These are phyloP conservation scores for Hyposoter dolosus DNA, from an alignment of 2,888 invertebrate genomes.

Conservation along the genomic window DNA sequence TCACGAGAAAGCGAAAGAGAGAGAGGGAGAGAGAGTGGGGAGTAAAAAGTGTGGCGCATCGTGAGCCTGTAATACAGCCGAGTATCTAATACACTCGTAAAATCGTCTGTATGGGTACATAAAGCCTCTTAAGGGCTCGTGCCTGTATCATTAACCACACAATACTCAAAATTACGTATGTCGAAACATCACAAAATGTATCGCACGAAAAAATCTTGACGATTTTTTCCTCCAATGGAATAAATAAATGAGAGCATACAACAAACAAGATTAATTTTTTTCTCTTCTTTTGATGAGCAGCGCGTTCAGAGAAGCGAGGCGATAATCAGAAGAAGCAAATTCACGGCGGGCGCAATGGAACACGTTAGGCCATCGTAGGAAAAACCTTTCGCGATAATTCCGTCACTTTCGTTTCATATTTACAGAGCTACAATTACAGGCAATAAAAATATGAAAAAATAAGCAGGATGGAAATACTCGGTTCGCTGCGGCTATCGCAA, in stretches of 20 bases:
- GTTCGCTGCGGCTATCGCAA: background rate
- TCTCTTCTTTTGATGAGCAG: background rate
- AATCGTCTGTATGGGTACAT: conserved; percentile 36
- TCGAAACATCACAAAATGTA: background rate
- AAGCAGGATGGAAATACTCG: background rate
- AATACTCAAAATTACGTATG: background rate
- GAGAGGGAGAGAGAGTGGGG: background rate
- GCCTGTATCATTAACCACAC: conserved; percentile 31
- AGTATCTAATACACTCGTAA: conserved; percentile 55
- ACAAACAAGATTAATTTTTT: background rate
- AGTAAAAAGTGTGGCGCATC: conserved; percentile 44
- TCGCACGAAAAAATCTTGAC: too few species aligned
- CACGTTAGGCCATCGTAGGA: background rate
- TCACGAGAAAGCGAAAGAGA: conserved; percentile 19
- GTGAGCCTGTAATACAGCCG: conserved; percentile 28
- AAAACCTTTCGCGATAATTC: background rate
- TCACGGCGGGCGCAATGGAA: background rate
- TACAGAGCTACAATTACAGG: conserved; percentile 13
- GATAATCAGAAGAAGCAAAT: background rate
- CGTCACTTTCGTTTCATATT: conserved; percentile 7
- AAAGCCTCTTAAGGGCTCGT: conserved; percentile 28
- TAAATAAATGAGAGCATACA: background rate
- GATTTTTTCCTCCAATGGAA: background rate
- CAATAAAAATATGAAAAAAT: conserved; percentile 14
- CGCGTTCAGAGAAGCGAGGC: too few species aligned